phyloP scores from a whole-genome alignment of 2,888 invertebrate genomes.

The Choristoneura rosaceana region DNA sequence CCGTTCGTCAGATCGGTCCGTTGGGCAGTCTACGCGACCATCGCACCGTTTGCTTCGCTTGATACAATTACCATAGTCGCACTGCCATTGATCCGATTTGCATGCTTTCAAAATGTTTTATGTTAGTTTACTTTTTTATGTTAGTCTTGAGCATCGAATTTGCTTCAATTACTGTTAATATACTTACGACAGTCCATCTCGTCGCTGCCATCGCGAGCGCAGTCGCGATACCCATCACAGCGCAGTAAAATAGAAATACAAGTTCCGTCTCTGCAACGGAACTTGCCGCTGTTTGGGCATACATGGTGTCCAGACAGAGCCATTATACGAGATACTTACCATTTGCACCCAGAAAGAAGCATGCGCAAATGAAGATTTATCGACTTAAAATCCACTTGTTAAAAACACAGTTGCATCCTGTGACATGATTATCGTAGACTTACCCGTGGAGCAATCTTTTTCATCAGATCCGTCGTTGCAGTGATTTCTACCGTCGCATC shows the following conservation, averaged over 20 bases:
- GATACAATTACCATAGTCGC: conserved; percentile 89
- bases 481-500: conserved; percentile 84
- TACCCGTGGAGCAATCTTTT: conserved; percentile 77
- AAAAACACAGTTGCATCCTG: background rate
- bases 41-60: conserved; percentile 86
- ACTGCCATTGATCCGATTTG: conserved; percentile 89
- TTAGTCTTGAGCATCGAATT: background rate
- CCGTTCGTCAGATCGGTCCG: conserved; percentile 90
- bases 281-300: conserved; percentile 83
- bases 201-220: conserved; percentile 87
- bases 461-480: conserved; percentile 88
- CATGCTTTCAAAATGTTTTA: conserved; percentile 82
- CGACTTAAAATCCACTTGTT: background rate
- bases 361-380: conserved; percentile 53
- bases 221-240: conserved; percentile 91
- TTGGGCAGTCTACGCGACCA: conserved; percentile 88
- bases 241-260: conserved; percentile 89
- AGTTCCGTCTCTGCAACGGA: conserved; percentile 90
- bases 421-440: background rate
- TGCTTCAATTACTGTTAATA: conserved; percentile 33
- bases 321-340: conserved; percentile 69
- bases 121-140: background rate
- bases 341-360: conserved; percentile 57
- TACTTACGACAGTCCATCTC: conserved; percentile 88
- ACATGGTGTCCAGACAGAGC: conserved; percentile 72